Base-by-base conservation (phyloP, 2,888 invertebrate genomes). In the Diloba caeruleocephala region DNA sequence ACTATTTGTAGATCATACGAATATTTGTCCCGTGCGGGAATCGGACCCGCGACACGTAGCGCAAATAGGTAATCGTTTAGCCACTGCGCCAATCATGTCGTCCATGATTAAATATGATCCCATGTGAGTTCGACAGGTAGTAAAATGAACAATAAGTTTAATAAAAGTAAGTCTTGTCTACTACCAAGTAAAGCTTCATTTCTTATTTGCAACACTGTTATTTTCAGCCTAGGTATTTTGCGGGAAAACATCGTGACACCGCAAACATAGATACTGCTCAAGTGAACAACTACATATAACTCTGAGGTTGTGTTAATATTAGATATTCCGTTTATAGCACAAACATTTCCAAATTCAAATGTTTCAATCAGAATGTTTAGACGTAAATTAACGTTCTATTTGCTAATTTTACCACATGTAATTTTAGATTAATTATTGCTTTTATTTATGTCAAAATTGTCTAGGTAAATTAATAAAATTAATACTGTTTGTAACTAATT, bases 281-380 rank as follows among this genome's bases (percentile, higher is more conserved):
- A 54, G 58, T 45, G 34, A 63, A 70, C 58, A 34, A 38, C 37
- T 53, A 39, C 31, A 46, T 43, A 55, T 48, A 56, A 41, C 39
- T 48, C 41, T 41, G 52, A 45, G 58, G 56, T 62, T 66, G 56
- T 55, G 63, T 44, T 55, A 50, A 52, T 51, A 53, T 53, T 53
- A 61, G 51, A 52, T 32, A 57, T 69, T 59, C 26, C 17, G 55
- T 46, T 58, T 38, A 43, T 26, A 32, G 38, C 34, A 37, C 42
- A 56, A 39, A 54, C 53, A 50, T 48, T 46, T 26, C 21, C 21
- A 17, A 45, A 50, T 48, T 37, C 14, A 59, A 52, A 63, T 66
- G 50, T 48, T 63, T 57, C 46, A 55, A 46, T 67, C 52, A 50
- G 36, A 43, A 55, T 59, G 26, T 38, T 48, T 55, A 49, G 44